Base-by-base conservation (phyloP, 2,888 invertebrate genomes). In the Oxycera nigricornis region DNA sequence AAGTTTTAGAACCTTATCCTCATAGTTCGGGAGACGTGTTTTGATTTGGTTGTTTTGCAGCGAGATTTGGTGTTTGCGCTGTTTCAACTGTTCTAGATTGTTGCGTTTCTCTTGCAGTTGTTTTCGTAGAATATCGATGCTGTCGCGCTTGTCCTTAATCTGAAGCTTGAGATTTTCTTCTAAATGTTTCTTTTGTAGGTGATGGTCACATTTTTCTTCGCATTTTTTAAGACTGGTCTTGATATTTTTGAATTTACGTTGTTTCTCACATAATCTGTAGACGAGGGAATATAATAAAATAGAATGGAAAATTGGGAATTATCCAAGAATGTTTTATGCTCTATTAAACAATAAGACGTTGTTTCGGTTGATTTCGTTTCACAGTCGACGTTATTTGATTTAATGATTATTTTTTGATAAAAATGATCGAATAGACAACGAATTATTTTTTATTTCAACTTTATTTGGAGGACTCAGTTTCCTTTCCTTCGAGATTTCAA, bases 191-290 rank as follows among this genome's bases (percentile, higher is more conserved):
- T 83, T 84, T 76, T 85, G 87, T 46, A 90, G 85, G 50, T 87
- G 83, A 75, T 87, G 79, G 62, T 83, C 83, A 81, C 90, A 90
- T 78, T 87, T 87, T 77, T 87, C 88, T 81, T 90, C 88, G 55
- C 88, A 83, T 61, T 86, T 85, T 77, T 86, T 86, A 77, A 87
- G 85, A 61, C 87, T 87, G 70, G 88, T 87, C 82, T 89, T 88
- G 76, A 90, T 82, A 79, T 88, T 87, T 78, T 88, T 82, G 75
- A 90, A 87, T 78, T 88, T 87, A 79, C 88, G 86, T 80, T 91
- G 90, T 80, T 90, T 90, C 79, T 91, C 90, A 30, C 87, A 86
- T 82, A 89, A 89, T 78, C 91, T 91, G 78, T 67, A 86, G 85
- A 22, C n/a, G 14, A 7, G 3, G 14, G 6, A 46, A n/a, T n/a